Percentiles rank a stretch among this genome's conserved stretches.
Conservation (phyloP, 2,888 invertebrate genomes). For the Cyclophora albipunctata region DNA sequence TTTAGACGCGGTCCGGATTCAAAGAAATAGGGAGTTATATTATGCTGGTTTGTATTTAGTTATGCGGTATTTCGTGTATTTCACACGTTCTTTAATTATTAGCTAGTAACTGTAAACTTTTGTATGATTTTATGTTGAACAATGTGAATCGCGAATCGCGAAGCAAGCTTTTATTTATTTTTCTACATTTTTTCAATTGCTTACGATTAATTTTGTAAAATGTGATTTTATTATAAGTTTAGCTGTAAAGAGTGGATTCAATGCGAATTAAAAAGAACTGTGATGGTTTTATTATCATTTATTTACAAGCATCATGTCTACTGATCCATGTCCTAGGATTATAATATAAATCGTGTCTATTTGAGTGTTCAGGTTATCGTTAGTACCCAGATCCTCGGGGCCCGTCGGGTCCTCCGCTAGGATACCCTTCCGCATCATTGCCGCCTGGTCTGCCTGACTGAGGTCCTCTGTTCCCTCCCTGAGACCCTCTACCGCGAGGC, state of each 20-base stretch:
- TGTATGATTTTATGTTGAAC: no score
- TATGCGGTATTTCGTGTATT: not conserved
- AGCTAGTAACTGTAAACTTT: no score
- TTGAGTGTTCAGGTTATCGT: conserved; percentile 5
- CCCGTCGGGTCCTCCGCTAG: conserved; percentile 58
- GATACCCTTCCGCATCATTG: conserved; percentile 49
- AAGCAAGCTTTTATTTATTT: no score
- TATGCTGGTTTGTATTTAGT: conserved; percentile 16
- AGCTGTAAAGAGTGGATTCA: no score
- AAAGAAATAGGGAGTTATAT: conserved; percentile 21
- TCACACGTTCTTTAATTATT: no score
- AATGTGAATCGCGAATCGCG: no score
- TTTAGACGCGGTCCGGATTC: conserved; percentile 33
- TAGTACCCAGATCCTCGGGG: conserved; percentile 62
- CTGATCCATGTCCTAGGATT: no score
- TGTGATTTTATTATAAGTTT: no score
- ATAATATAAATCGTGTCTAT: no score
- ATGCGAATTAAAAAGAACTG: conserved; percentile 2
- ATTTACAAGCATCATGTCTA: not conserved
- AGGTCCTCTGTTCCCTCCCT: conserved; percentile 23
- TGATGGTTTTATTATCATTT: not conserved
- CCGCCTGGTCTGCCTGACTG: conserved; percentile 20
- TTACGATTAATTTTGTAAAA: no score
- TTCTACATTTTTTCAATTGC: no score
- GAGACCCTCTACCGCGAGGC: conserved; percentile 24